Conservation (phyloP, 2,113 vertebrate genomes). For the Phaethornis superciliosus region DNA sequence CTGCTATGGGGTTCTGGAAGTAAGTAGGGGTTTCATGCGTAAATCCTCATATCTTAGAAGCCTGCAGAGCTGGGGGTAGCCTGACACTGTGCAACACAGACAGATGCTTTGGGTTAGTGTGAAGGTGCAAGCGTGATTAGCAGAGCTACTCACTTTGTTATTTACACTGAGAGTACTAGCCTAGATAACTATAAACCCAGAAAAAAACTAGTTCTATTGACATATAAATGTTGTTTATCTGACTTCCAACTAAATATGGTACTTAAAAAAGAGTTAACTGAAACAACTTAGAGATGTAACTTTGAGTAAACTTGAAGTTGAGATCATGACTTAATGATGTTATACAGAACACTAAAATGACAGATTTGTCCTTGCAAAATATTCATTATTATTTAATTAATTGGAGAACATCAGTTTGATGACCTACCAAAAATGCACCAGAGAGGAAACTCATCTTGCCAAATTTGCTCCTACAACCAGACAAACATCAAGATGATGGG, state of each 20-base stretch:
- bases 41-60: neutral
- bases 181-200: neutral
- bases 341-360: slow-evolving; percentile 8
- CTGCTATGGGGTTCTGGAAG: neutral
- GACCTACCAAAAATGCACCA: slow-evolving; percentile 25
- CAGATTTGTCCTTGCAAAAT: slow-evolving; percentile 1
- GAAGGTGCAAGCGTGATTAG: neutral
- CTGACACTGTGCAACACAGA: neutral
- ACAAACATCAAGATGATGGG: neutral
- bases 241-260: neutral
- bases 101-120: neutral
- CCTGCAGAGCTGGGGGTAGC: neutral
- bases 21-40: neutral
- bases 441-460: slow-evolving; percentile 43
- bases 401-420: neutral
- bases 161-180: neutral
- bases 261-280: neutral
- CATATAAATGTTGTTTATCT: neutral
- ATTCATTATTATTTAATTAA: slow-evolving; percentile 20
- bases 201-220: neutral
- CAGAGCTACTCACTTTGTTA: neutral
- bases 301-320: neutral
- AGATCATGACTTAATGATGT: neutral
- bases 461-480: slow-evolving; percentile 40
- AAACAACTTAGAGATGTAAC: neutral